Conservation (phyloP, 2,888 invertebrate genomes). For the Apodemia hepburni region DNA sequence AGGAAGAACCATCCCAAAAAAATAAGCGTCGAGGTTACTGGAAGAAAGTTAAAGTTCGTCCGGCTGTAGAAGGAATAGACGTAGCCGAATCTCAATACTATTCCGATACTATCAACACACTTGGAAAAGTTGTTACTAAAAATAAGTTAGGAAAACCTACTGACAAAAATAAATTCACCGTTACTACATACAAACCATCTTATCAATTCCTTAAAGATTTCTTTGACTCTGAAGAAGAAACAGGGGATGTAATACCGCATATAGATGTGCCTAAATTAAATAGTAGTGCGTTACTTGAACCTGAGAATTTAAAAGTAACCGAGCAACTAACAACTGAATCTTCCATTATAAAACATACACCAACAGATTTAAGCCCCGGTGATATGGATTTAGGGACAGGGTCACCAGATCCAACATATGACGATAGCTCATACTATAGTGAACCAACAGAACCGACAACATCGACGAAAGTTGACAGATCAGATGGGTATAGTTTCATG, state of each 20-base stretch:
- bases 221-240: conserved; percentile 43
- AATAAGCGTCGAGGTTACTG: conserved; percentile 84
- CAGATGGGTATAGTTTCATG: conserved; percentile 62
- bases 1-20: conserved; percentile 51
- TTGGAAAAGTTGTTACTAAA: conserved; percentile 52
- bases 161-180: conserved; percentile 46
- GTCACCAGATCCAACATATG: conserved; percentile 55
- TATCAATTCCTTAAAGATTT: conserved; percentile 53
- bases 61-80: conserved; percentile 84
- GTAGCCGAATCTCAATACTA: conserved; percentile 88
- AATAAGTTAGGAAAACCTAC: conserved; percentile 45
- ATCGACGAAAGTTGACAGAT: conserved; percentile 43
- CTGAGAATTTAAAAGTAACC: conserved; percentile 29
- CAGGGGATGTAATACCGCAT: conserved; percentile 42
- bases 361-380: conserved; percentile 42
- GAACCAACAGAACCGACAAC: conserved; percentile 50
- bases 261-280: conserved; percentile 55
- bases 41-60: conserved; percentile 85
- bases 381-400: conserved; percentile 66
- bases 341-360: conserved; percentile 31
- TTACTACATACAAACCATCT: conserved; percentile 65
- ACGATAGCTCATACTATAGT: conserved; percentile 50
- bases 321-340: conserved; percentile 30
- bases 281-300: conserved; percentile 24
- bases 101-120: conserved; percentile 79